These are phyloP conservation scores for Frankliniella fusca DNA, from an alignment of 2,888 invertebrate species.

Conservation along the genomic window DNA sequence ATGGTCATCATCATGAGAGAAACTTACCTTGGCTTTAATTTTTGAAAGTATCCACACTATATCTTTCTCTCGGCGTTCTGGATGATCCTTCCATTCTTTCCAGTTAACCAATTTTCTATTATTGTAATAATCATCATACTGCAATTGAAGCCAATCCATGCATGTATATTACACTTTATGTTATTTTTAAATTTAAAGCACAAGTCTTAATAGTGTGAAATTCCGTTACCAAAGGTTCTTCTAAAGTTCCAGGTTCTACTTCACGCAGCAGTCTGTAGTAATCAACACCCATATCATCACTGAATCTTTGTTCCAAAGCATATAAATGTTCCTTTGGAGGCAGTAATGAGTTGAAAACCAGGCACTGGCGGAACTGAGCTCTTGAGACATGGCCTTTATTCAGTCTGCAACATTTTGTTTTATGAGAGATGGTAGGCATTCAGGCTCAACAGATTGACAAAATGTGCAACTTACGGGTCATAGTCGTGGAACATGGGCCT, in stretches of 20 bases:
- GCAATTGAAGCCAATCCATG: constrained; percentile 35
- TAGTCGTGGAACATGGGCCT: constrained; percentile 67
- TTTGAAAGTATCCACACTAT: constrained; percentile 68
- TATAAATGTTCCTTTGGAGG: constrained; percentile 62
- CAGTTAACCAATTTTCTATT: constrained; percentile 47
- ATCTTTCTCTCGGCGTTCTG: constrained; percentile 54
- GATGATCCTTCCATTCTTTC: constrained; percentile 43
- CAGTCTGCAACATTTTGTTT: constrained; percentile 50
- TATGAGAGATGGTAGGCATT: background rate
- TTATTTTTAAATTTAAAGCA: background rate
- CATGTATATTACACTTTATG: constrained; percentile 27
- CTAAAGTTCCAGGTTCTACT: constrained; percentile 51
- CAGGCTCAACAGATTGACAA: constrained; percentile 9
- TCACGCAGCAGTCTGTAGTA: constrained; percentile 67
- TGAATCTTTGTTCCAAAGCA: constrained; percentile 65
- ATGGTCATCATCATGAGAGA: no score
- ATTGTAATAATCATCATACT: constrained; percentile 46
- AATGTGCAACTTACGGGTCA: constrained; percentile 55
- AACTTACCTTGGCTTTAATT: constrained; percentile 56
- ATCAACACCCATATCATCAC: constrained; percentile 71
- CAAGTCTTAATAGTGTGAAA: background rate
- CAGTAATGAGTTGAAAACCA: constrained; percentile 63
- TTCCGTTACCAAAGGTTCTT: constrained; percentile 46
- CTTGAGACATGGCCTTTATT: constrained; percentile 69
- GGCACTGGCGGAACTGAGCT: constrained; percentile 64